A percentile compares a stretch with the other conserved stretches of the same genome.
phyloP scores from a whole-genome alignment of 2,888 invertebrate species.

The Mamestra brassicae region DNA sequence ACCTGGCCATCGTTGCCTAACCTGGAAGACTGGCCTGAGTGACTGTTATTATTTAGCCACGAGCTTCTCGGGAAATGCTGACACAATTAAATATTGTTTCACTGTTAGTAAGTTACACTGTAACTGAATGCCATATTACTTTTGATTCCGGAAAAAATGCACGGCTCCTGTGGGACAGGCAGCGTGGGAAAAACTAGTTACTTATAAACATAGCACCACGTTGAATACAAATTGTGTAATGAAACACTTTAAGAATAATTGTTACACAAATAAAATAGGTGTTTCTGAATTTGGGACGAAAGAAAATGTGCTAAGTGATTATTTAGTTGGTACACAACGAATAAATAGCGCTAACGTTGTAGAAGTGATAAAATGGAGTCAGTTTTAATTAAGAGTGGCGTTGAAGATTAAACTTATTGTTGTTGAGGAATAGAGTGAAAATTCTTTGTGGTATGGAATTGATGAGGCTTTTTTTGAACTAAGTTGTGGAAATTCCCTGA shows the following conservation, averaged over 20 bases:
- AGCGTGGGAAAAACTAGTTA: neutral
- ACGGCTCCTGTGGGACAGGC: too few species aligned
- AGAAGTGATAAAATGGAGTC: slow-evolving; percentile 39
- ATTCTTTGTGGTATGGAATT: slow-evolving; percentile 6
- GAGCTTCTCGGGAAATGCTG: too few species aligned
- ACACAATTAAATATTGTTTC: too few species aligned
- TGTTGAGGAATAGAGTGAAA: slow-evolving; percentile 2
- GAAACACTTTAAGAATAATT: slow-evolving; percentile 60
- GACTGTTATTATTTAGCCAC: too few species aligned
- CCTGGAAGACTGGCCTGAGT: too few species aligned
- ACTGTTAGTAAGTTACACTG: too few species aligned
- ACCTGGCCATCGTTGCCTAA: too few species aligned
- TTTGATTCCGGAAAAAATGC: too few species aligned
- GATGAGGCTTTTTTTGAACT: neutral
- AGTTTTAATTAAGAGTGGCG: slow-evolving; percentile 39
- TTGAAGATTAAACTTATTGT: slow-evolving; percentile 3
- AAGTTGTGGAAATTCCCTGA: neutral
- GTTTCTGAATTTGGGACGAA: slow-evolving; percentile 43
- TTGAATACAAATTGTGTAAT: slow-evolving; percentile 79
- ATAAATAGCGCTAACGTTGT: slow-evolving; percentile 31
- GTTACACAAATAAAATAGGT: slow-evolving; percentile 57
- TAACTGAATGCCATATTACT: too few species aligned
- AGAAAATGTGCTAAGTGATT: slow-evolving; percentile 54
- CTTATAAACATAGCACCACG: slow-evolving; percentile 48
- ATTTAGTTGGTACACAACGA: slow-evolving; percentile 28